Evolutionary conservation across 2,888 invertebrate genomes (phyloP), one percentile per base, ranked within the genome.

Genomic region (Thymelicus acteon): DNA sequence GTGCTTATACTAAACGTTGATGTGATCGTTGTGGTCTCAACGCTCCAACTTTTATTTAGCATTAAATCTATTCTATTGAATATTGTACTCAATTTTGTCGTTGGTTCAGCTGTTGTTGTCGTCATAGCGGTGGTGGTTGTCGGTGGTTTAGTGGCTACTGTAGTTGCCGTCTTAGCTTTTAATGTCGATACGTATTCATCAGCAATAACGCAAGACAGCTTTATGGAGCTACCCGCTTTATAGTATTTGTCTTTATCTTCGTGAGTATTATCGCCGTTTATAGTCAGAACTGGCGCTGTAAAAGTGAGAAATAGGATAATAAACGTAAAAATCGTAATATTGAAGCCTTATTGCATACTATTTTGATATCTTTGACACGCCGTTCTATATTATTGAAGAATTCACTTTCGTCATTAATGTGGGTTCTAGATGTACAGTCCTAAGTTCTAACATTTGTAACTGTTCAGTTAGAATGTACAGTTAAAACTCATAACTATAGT

Each of bases 181-280:
- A 90, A 77, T 31, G 87, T 83, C 58, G 83, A 76, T 60, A 88
- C 79, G 72, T 86, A 93, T 72, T 92, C 89, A 67, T 92, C 92
- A 81, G 93, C 91, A 90, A 93, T 91, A 82, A 90, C 86, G 79
- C 96, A 96, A 47, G 95, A 95, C 74, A 97, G 91, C 85, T 96
- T 96, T 77, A 97, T 96, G 70, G 95, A 95, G 85, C 96, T 96
- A 77, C 96, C 96, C 44, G 96, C 95, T 90, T 96, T 96, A 87
- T 96, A 96, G 85, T 96, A 96, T 79, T 96, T 95, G 86, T 96
- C 96, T 79, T 95, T 95, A 67, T 96, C 94, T 84, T 96, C 95
- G 79, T 96, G 95, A 67, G 95, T 95, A 79, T 95, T 95, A 79
- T 96, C 96, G 79, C 96, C 96, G 67, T 96, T 95, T 82, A 97